Conservation (phyloP, 2,888 invertebrate species). For the Cosmopolites sordidus region DNA sequence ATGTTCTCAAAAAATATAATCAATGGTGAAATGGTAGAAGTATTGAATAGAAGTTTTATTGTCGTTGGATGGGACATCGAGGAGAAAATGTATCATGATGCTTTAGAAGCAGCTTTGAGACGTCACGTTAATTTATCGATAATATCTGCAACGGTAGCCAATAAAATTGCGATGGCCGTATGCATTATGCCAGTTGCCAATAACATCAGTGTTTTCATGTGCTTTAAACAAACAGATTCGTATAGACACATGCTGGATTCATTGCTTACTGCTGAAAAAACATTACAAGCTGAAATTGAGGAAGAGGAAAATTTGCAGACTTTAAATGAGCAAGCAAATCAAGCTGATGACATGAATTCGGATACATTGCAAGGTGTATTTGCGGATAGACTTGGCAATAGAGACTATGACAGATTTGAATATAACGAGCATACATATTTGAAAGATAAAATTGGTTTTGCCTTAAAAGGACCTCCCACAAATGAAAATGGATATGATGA, state of each 20-base stretch:
- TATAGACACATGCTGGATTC: conserved; percentile 27
- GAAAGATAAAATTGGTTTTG: conserved; percentile 55
- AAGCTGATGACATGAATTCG: conserved; percentile 33
- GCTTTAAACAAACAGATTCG: conserved; percentile 28
- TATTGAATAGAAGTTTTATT: conserved; percentile 33
- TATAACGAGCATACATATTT: conserved; percentile 51
- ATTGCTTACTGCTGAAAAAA: conserved; percentile 29
- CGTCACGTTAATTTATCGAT: conserved; percentile 8
- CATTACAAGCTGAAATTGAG: conserved; percentile 28
- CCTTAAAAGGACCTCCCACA: conserved; percentile 54
- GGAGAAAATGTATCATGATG: conserved; percentile 31
- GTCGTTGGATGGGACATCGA: conserved; percentile 40
- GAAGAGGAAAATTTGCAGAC: conserved; percentile 24
- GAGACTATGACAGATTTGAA: conserved; percentile 55
- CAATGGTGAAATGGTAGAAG: conserved; percentile 28
- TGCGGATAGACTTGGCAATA: conserved; percentile 55
- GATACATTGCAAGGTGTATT: conserved; percentile 53
- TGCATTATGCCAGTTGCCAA: conserved; percentile 32
- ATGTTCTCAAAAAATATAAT: conserved; percentile 33
- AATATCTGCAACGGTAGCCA: conserved; percentile 20
- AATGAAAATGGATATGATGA: conserved; percentile 46
- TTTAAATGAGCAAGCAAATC: conserved; percentile 3
- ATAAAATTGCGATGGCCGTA: conserved; percentile 30
- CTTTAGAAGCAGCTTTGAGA: conserved; percentile 29
- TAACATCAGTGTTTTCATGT: conserved; percentile 32